Base-by-base conservation (phyloP, 2,113 vertebrate species). In the Etheostoma spectabile region DNA sequence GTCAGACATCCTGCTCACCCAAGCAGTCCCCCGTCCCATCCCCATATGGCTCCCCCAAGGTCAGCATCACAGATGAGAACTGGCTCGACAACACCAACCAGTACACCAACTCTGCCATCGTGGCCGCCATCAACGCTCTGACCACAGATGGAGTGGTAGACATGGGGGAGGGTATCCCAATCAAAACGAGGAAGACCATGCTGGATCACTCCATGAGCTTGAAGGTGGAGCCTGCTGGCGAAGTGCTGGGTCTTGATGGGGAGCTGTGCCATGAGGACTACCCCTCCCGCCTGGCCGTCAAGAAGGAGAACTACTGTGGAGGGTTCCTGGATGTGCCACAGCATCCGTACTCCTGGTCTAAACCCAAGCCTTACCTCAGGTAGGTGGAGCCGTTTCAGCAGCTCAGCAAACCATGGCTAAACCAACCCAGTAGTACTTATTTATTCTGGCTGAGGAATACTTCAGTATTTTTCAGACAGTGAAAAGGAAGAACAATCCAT, bases 61-160 rank as follows among this genome's bases (percentile, higher is more conserved):
- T 98, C 85, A 98, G 97, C 1, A 90, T 97, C 60, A 97, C 96
- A 0, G 98, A 99, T 21, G 98, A 98, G 67, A 96, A 91, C 0
- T 99, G 98, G 98, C 94, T 97, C 24, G 95, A 96, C 70, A 97
- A 94, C 92, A 97, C 96, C 89, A 98, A 98, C 82, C 97, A 98
- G 92, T 99, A 98, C 85, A 98, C 98, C 91, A 99, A 98, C 94
- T 98, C 97, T 0, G 98, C 98, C 80, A 99, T 99, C 0, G 98
- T 99, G 0, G 98, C 97, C 0, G 98, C 98, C 92, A 99, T 99
- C 91, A 99, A 99, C 0, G 98, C 98, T 19, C 96, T 99, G 30
- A 98, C 97, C 94, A 99, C 98, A 0, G 98, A 99, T 79, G 93
- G 97, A 87, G 91, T 96, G 63, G 94, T 97, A 1, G 98, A 99